Base-by-base conservation (phyloP, 2,888 invertebrate species). In the Hydriomena furcata region DNA sequence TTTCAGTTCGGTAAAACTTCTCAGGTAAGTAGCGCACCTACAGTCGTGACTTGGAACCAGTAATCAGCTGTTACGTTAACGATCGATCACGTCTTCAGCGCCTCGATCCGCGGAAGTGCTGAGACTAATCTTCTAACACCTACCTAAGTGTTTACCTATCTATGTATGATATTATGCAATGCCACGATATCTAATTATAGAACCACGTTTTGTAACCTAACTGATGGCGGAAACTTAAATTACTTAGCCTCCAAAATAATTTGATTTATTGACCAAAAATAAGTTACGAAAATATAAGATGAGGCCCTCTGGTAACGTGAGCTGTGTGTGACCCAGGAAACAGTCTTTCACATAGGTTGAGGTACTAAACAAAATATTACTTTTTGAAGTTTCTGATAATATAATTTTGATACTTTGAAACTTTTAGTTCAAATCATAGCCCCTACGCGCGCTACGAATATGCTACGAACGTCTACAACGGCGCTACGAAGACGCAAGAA, bases 51-150 rank as follows among this genome's bases (percentile, higher is more conserved):
- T 64, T 40, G 46, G 21, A 55, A 55, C 47, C 46, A 40, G 52
- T 62, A 65, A 67, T 65, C 65, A 61, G 55, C 57, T 60, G 55
- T 58, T 55, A 65, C 62, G 63, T 66, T 58, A 63, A 52, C 61
- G 44, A 69, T 62, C 66, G 62, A 70, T 66, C 67, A 66, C 67
- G 62, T 62, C 40, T 51, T 50, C 61, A 61, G 51, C 52, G 58
- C 55, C 54, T 67, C 55, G 56, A 73, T 75, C 58, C 45, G 56
- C 49, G 60, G 49, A 57, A 41, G 28, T 38, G 17, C 12, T n/a
- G 12, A 13, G 23, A 30, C 20, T 31, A 31, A 32, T 41, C 24
- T 23, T 41, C 5, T n/a, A 27, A 28, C 13, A 27, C 13, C 8
- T 17, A 8, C 31, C 12, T 13, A 30, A 17, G 17, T 17, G 2